Conservation (phyloP, 2,888 invertebrate species). For the Cheilosia vulpina region DNA sequence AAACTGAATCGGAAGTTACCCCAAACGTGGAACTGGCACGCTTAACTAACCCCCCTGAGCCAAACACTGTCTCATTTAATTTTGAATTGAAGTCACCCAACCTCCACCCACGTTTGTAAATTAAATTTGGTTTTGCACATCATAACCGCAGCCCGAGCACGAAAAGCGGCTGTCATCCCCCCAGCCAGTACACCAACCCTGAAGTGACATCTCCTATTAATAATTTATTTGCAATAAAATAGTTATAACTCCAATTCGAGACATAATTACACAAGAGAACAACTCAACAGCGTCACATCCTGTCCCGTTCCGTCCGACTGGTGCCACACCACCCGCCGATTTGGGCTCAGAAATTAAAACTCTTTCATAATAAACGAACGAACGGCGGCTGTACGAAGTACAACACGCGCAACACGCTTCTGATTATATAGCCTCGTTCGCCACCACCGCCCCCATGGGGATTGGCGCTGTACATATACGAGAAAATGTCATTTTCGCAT, state of each 20-base stretch:
- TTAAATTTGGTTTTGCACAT: slow-evolving; percentile 32
- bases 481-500: slow-evolving; percentile 37
- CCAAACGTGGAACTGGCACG: too few relatives aligned
- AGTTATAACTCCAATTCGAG: slow-evolving; percentile 55
- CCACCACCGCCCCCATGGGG: slow-evolving; percentile 38
- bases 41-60: too few relatives aligned
- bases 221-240: slow-evolving; percentile 68
- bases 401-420: slow-evolving; percentile 30
- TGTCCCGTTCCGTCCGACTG: slow-evolving; percentile 41
- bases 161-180: background rate
- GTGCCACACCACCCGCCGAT: slow-evolving; percentile 60
- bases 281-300: slow-evolving; percentile 29
- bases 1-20: too few relatives aligned
- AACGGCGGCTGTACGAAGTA: slow-evolving; percentile 5
- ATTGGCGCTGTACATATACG: slow-evolving; percentile 24
- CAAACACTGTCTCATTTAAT: slow-evolving; percentile 38
- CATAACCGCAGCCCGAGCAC: slow-evolving; percentile 29
- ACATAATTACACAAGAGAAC: slow-evolving; percentile 53
- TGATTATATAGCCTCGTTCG: slow-evolving; percentile 47
- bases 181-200: background rate
- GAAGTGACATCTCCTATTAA: slow-evolving; percentile 7
- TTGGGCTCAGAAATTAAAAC: slow-evolving; percentile 64
- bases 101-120: slow-evolving; percentile 15
- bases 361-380: slow-evolving; percentile 46
- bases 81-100: slow-evolving; percentile 1